Percentiles rank a stretch among this genome's conserved stretches.
Conservation (phyloP, 1,140 invertebrate genomes). For the Adelges cooleyi region DNA sequence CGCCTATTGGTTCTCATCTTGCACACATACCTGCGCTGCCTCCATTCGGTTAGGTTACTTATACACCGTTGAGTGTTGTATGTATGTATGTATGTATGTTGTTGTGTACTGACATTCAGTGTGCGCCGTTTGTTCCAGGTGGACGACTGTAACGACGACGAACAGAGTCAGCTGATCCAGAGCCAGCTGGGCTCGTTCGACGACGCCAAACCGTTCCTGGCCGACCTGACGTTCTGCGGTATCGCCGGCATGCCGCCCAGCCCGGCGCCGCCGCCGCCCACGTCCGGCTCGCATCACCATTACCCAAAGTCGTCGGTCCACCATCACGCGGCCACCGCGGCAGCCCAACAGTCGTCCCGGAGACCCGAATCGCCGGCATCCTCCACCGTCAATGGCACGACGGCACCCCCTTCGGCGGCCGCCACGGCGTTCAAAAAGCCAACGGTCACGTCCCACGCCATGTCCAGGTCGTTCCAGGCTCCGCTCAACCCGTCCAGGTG, state of each 20-base stretch:
- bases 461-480: not conserved
- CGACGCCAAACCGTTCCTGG: conserved; percentile 25
- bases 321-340: not conserved
- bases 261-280: not conserved
- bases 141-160: conserved; percentile 15
- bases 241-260: conserved; percentile 20
- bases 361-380: conserved; percentile 13
- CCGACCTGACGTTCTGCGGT: conserved; percentile 11
- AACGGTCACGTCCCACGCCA: conserved; percentile 3
- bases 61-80: too few species aligned
- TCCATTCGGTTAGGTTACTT: too few species aligned
- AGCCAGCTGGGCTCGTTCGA: conserved; percentile 24
- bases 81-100: too few species aligned
- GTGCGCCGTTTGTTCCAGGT: conserved; percentile 5
- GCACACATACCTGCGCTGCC: too few species aligned
- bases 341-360: conserved; percentile 5
- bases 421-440: conserved; percentile 9
- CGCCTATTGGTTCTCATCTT: too few species aligned
- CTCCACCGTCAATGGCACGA: not conserved
- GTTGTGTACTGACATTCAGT: too few species aligned
- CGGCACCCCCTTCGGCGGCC: not conserved
- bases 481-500: conserved; percentile 6
- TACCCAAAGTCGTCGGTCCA: not conserved
- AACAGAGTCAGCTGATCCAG: conserved; percentile 26
- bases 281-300: not conserved